Evolutionary conservation across 1,140 invertebrate genomes (phyloP), one percentile per base, ranked within the genome.

Genomic region (Zaprionus capensis): DNA sequence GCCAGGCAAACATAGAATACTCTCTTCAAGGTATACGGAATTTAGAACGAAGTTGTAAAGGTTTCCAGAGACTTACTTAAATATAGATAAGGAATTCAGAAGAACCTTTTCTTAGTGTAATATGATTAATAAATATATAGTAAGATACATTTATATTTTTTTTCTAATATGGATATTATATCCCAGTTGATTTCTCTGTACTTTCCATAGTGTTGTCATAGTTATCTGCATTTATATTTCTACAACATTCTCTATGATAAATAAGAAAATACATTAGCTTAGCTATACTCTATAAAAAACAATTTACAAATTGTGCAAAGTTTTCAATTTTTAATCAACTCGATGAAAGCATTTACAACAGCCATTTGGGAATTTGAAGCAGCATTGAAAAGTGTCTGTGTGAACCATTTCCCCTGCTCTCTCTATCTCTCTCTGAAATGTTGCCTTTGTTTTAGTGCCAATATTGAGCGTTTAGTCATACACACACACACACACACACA

Each of bases 251-350:
- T 41, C 38, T 5, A n/a, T n/a, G 0, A n/a, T 15, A 41, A 6
- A 5, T 6, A 41, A 1, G 0, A 41, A 6, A 41, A 22, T 22
- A 22, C 46, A 20, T 20, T 11, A 4, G 11, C 5, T 2, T 20
- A 0, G 2, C 5, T 17, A 24, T 51, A 51, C 17, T 4, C 17
- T 51, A 24, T 51, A 20, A 5, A 51, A 51, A 51, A 24, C 46
- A 51, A 5, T 51, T 28, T 56, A n/a, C 53, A 2, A 56, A 56
- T 28, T 56, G 53, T 56, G 22, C 46, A 51, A 51, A 24, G 24
- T 56, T 46, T 70, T 84, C 36, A 62, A 80, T 74, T 77, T 87
- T 51, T 77, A 87, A 86, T 88, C 71, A 80, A 71, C 64, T 56
- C 57, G 71, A 78, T 78, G 76, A 78, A 65, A 76, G 53, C 66